Base-by-base conservation (phyloP, 2,888 invertebrate species). In the Lottia gigantea region DNA sequence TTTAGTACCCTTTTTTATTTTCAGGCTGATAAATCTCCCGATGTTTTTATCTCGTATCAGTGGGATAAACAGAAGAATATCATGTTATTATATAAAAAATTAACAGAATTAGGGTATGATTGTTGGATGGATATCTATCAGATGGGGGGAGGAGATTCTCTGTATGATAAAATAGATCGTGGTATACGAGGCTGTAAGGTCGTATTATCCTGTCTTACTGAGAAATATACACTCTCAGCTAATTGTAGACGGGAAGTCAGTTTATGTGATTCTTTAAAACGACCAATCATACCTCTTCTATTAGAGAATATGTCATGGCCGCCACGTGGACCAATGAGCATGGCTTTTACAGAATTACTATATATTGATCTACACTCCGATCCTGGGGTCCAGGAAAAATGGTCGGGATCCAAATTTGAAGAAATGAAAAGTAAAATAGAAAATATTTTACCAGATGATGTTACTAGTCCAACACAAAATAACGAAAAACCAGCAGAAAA, bases 171-270 rank as follows among this genome's bases (percentile, higher is more conserved):
- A 71, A 86, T 86, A 23, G 83, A 84, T 71, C 70, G 75, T 25
- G 85, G 86, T 1, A 67, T 83, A 15, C 75, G 82, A 25, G 75
- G 77, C 62, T 79, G 81, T 62, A 71, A 79, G 66, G 82, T 85
- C 31, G 79, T 87, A 4, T 49, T 87, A n/a, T 78, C 83, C 15
- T 87, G 86, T 74, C 78, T 87, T 23, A 88, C 87, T 25, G 77
- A 80, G 7, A 88, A 87, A 74, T 88, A 87, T 74, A 72, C 85
- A 14, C 26, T 83, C 40, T 87, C 87, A 6, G 83, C 86, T 23
- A 87, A 87, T 76, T 87, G 87, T 73, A 74, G 86, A 66, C 74
- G 86, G 62, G 87, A 87, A 72, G 80, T 87, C 31, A 83, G 84
- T 68, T 78, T 87, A 63, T 82, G 85, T 2, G 86, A 86, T 76